Evolutionary conservation across 1,140 invertebrate genomes (phyloP).

Genomic region (Euwallacea fornicatus): DNA sequence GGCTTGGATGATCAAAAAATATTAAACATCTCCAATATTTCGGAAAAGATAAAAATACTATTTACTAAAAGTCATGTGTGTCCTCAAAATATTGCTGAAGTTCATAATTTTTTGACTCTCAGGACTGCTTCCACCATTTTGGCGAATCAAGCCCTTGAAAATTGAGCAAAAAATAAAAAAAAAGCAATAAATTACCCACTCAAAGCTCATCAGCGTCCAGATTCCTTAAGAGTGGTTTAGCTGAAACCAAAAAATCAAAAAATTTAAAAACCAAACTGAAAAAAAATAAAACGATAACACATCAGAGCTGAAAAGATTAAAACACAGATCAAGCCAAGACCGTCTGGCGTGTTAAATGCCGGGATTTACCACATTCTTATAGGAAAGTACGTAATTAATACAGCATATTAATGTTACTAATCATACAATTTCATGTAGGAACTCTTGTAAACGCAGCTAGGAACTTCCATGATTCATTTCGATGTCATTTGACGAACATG

Average conservation of each 20-base stretch:
- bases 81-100: too few species aligned
- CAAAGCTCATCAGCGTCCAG: conserved; percentile 2
- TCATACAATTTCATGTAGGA: neutral
- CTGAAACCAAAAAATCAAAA: conserved; percentile 27
- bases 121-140: neutral
- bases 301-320: neutral
- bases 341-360: neutral
- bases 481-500: conserved; percentile 13
- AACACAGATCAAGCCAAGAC: neutral
- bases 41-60: neutral
- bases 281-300: conserved; percentile 1
- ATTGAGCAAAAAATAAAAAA: neutral
- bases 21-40: too few species aligned
- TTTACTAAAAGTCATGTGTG: neutral
- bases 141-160: neutral
- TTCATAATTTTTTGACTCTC: too few species aligned
- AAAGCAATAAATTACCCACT: neutral
- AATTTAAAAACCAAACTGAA: conserved; percentile 3
- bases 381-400: neutral
- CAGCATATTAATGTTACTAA: neutral
- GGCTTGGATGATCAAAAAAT: too few species aligned
- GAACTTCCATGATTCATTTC: neutral
- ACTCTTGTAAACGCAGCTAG: neutral
- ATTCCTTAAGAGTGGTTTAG: conserved; percentile 19
- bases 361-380: neutral